Percentiles rank a stretch among this genome's conserved stretches.
phyloP scores from a whole-genome alignment of 2,113 vertebrate species.

The Alectura lathami region DNA sequence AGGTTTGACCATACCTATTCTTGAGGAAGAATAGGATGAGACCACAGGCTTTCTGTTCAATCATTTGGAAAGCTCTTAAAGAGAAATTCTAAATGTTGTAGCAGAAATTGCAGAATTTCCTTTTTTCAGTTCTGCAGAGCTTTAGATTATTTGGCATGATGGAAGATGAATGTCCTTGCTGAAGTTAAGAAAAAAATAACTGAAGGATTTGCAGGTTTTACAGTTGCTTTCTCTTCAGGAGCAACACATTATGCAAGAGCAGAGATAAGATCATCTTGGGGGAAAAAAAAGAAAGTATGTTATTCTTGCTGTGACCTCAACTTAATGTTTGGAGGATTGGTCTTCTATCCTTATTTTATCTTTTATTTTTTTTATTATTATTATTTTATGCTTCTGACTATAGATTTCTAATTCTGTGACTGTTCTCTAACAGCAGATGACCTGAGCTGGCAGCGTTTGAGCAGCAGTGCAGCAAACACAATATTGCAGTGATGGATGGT shows the following conservation, averaged over 20 bases:
- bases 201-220: not conserved
- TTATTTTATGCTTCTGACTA: not conserved
- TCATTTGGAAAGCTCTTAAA: not conserved
- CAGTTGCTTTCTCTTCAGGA: not conserved
- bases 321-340: not conserved
- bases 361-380: no score
- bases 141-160: not conserved
- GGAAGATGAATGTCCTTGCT: not conserved
- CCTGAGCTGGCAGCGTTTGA: not conserved
- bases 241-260: not conserved
- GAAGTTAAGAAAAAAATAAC: not conserved
- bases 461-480: not conserved
- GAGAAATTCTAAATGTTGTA: not conserved
- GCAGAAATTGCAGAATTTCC: not conserved
- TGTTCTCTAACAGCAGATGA: not conserved
- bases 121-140: not conserved
- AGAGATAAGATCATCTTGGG: not conserved
- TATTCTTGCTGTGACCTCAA: not conserved
- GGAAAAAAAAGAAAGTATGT: fast-evolving
- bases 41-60: not conserved
- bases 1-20: not conserved
- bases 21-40: not conserved
- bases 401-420: not conserved
- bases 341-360: not conserved
- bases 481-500: not conserved